Percentiles rank a stretch among this genome's conserved stretches.
These are phyloP conservation scores for Cricetomys ansorgei DNA, from an alignment of 2,113 vertebrate species.

Conservation along the genomic window DNA sequence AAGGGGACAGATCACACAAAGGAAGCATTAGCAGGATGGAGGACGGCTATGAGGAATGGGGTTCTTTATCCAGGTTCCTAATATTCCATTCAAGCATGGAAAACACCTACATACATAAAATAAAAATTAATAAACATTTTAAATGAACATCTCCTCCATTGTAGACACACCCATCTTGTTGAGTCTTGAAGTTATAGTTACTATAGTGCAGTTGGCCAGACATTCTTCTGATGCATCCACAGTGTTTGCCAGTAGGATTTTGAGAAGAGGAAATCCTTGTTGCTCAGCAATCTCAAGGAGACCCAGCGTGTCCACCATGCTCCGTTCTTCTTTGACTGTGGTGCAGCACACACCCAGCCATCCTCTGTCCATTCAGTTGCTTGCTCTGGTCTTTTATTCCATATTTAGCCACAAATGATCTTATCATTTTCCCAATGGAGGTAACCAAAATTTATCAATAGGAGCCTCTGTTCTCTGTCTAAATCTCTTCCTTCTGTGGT, in stretches of 20 bases:
- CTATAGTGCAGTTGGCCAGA: neutral
- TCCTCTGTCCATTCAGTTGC: neutral
- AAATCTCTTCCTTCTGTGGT: slow-evolving; percentile 2
- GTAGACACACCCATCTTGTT: neutral
- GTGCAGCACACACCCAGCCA: neutral
- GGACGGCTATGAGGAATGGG: neutral
- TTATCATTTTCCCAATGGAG: slow-evolving; percentile 46
- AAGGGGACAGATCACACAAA: neutral
- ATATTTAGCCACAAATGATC: slow-evolving; percentile 52
- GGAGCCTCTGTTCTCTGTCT: slow-evolving; percentile 40
- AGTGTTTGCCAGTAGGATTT: neutral
- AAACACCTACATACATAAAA: neutral
- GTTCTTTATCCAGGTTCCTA: neutral
- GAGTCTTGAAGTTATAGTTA: neutral
- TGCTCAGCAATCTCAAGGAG: neutral
- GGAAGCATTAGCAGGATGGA: neutral
- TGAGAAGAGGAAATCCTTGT: neutral
- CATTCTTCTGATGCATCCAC: neutral
- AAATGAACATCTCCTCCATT: neutral
- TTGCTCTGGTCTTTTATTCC: slow-evolving; percentile 22
- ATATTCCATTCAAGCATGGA: neutral
- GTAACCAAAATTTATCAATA: slow-evolving; percentile 48
- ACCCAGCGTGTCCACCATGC: neutral
- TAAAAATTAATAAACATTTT: neutral
- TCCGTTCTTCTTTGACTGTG: neutral